Base-by-base conservation (phyloP, 2,113 vertebrate species). In the Pseudorasbora parva region DNA sequence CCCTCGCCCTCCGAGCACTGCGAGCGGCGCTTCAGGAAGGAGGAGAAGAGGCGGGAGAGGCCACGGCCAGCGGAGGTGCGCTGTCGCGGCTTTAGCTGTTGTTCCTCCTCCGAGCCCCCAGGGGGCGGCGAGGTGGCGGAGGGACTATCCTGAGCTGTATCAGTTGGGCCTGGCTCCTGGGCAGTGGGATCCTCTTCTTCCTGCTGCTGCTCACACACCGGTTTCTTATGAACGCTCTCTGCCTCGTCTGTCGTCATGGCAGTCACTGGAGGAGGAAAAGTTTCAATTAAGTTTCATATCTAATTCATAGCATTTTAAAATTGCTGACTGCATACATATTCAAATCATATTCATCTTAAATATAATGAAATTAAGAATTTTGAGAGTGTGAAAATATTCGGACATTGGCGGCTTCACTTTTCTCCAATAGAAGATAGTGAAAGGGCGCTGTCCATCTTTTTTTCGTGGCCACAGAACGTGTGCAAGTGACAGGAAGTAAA, bases 231-330 rank as follows among this genome's bases (percentile, higher is more conserved):
- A 93, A 95, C 93, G 93, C 95, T 93, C 79, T 93, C 93, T 0
- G 90, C 92, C 90, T 95, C 93, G 87, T 99, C 97, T 95, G 98
- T 99, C 82, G 97, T 98, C 98, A 99, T 99, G 95, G 93, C 94
- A 93, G 89, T 87, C 49, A 81, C 97, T 97, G 88, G 56, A 11
- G 14, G 89, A 45, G 84, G 19, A 88, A 71, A 19, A 60, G 1
- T 6, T 43, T 37, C 14, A n/a, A 15, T 51, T 75, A 9, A 27
- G 23, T 74, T 47, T 9, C 1, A 4, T 41, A 11, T 69, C 19
- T 10, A 10, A 41, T 69, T 69, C 11, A 69, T 9, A n/a, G 30
- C 15, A 54, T 54, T 54, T 60, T 59, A 23, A n/a, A 57, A 57
- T 57, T 59, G 3, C n/a, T 59, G 56, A 59, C 56, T 25, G n/a